Conservation (phyloP, 53 echinoderm and acorn worm genomes). For the Zoroaster sp. region DNA sequence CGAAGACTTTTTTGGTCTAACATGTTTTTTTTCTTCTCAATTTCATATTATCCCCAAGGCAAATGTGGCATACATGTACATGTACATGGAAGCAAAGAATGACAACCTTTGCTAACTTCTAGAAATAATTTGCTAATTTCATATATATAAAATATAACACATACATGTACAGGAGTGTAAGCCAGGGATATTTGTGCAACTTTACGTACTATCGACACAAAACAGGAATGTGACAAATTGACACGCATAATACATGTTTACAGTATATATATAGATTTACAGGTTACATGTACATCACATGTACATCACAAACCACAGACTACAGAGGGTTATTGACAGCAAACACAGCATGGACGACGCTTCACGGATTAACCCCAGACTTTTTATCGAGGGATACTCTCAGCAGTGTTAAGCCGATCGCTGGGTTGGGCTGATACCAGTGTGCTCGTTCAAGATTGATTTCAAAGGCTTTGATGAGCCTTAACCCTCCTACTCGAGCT, state of each 20-base stretch:
- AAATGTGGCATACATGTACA: conserved; percentile 19
- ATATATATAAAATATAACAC: background rate
- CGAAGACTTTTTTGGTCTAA: too few species aligned
- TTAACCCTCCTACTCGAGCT: too few species aligned
- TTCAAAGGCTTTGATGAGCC: too few species aligned
- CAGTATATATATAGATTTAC: background rate
- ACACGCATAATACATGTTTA: background rate
- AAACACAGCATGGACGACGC: background rate
- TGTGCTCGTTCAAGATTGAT: too few species aligned
- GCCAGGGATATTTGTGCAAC: background rate
- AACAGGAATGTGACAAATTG: background rate
- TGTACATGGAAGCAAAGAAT: conserved; percentile 2
- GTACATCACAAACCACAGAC: background rate
- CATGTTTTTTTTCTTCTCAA: background rate
- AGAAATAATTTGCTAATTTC: too few species aligned
- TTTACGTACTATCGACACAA: background rate
- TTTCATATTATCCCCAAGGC: conserved; percentile 4
- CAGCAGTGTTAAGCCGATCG: too few species aligned
- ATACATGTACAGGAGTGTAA: too few species aligned
- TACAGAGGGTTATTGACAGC: background rate
- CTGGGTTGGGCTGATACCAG: too few species aligned
- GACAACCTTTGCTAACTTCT: background rate
- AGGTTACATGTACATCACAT: background rate
- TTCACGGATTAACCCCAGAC: too few species aligned
- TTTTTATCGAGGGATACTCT: too few species aligned